Evolutionary conservation across 1,140 invertebrate genomes (phyloP).

Genomic region (Ridgeia piscesae): DNA sequence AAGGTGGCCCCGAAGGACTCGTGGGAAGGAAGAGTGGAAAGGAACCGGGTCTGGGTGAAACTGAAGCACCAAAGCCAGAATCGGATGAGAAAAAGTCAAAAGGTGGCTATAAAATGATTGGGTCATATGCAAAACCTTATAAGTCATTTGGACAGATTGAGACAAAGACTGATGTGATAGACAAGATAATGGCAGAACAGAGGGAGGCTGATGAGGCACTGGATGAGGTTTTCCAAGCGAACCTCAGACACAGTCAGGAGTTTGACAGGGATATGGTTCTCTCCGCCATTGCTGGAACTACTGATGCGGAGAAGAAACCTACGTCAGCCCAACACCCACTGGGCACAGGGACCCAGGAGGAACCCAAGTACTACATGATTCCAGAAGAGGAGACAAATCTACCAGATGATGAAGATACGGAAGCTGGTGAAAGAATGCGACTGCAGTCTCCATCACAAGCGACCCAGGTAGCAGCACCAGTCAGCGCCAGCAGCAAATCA

Average conservation of each 20-base stretch:
- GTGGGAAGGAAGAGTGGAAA: not conserved
- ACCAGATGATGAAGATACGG: not conserved
- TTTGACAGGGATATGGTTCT: not conserved
- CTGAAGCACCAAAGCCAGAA: not conserved
- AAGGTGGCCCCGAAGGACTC: not conserved
- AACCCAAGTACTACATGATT: not conserved
- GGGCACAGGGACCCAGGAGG: not conserved
- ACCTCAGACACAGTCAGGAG: not conserved
- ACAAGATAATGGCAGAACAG: slow-evolving; percentile 14
- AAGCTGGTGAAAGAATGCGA: not conserved
- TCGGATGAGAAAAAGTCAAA: slow-evolving; percentile 5
- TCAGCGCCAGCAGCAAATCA: not conserved
- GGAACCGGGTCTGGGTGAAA: slow-evolving; percentile 8
- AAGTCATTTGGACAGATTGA: slow-evolving; percentile 31
- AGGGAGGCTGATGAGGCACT: not conserved
- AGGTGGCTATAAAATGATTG: slow-evolving; percentile 19
- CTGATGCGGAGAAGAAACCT: not conserved
- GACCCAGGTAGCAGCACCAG: not conserved
- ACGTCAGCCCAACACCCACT: not conserved
- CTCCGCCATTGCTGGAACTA: not conserved
- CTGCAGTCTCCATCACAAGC: not conserved
- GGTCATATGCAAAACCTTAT: slow-evolving; percentile 28
- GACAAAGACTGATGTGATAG: slow-evolving; percentile 27
- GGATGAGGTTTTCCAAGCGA: not conserved
- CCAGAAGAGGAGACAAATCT: not conserved